phyloP scores from a whole-genome alignment of 2,888 invertebrate genomes.

The Thyatira batis region DNA sequence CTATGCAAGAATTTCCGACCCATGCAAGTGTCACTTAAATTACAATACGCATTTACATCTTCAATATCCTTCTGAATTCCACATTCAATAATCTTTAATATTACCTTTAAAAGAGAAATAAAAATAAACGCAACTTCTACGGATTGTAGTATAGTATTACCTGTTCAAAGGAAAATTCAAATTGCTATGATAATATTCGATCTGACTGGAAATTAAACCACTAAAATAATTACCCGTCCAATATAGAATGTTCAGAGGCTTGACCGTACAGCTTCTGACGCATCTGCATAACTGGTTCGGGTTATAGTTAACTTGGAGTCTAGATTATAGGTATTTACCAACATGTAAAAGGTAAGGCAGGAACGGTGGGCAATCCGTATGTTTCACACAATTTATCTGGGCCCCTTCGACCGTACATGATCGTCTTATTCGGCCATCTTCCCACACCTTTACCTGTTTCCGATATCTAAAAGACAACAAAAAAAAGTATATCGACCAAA shows the following conservation, averaged over 20 bases:
- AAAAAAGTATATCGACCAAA: constrained; percentile 46
- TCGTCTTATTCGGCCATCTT: constrained; percentile 59
- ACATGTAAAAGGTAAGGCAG: constrained; percentile 18
- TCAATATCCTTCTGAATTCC: constrained; percentile 22
- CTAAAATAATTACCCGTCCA: constrained; percentile 68
- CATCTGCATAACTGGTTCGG: constrained; percentile 59
- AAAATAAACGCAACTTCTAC: constrained; percentile 35
- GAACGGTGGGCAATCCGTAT: constrained; percentile 32
- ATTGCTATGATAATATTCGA: constrained; percentile 54
- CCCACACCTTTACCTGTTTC: constrained; percentile 67
- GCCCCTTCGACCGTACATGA: constrained; percentile 53
- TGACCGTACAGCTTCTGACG: constrained; percentile 45
- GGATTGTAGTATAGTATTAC: constrained; percentile 37
- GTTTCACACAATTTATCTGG: constrained; percentile 59
- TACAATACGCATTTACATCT: constrained; percentile 15
- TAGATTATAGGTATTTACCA: constrained; percentile 6
- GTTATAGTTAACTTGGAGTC: constrained; percentile 37
- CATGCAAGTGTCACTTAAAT: neutral
- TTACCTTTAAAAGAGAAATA: constrained; percentile 43
- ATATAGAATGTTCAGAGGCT: constrained; percentile 51
- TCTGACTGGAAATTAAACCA: constrained; percentile 67
- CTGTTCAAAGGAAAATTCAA: constrained; percentile 30
- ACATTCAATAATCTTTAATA: constrained; percentile 31
- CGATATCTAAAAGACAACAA: constrained; percentile 47
- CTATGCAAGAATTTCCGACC: neutral